A percentile compares a stretch with the other conserved stretches of the same genome.
These are phyloP conservation scores for Eurytoma californica DNA, from an alignment of 2,888 invertebrate genomes.

Conservation along the genomic window DNA sequence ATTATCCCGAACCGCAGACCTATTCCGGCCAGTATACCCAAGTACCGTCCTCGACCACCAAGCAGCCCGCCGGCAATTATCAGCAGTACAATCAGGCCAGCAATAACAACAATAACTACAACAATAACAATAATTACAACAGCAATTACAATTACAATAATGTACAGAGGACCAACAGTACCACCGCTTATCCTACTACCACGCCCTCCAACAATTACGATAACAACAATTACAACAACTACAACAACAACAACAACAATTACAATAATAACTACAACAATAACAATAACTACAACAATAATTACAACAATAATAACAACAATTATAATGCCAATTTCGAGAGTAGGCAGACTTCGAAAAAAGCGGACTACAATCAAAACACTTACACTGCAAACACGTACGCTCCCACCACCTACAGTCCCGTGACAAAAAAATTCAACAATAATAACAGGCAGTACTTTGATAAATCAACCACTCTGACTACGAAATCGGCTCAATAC, in stretches of 20 bases:
- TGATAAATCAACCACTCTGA: constrained; percentile 61
- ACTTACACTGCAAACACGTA: constrained; percentile 70
- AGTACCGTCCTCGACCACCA: constrained; percentile 69
- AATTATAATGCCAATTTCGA: constrained; percentile 37
- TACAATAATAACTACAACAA: constrained; percentile 48
- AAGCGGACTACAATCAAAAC: constrained; percentile 10
- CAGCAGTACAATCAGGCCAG: constrained; percentile 54
- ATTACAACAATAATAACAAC: constrained; percentile 62
- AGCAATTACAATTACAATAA: constrained; percentile 1
- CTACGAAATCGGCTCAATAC: constrained; percentile 62
- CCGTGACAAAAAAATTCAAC: constrained; percentile 65
- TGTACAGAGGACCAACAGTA: constrained; percentile 7
- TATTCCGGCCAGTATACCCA: constrained; percentile 24
- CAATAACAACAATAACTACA: constrained; percentile 24
- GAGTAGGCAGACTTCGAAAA: constrained; percentile 14
- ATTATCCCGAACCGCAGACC: constrained; percentile 27
- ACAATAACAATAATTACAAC: constrained; percentile 31
- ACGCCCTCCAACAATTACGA: constrained; percentile 10
- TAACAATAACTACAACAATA: constrained; percentile 59
- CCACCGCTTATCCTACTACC: neutral
- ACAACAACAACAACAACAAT: constrained; percentile 46
- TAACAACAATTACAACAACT: constrained; percentile 11
- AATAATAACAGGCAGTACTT: constrained; percentile 63
- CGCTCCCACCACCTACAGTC: constrained; percentile 75
- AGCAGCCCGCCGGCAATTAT: constrained; percentile 71